Evolutionary conservation across 2,888 invertebrate species (phyloP).

Genomic region (Dysmachus trigonus): DNA sequence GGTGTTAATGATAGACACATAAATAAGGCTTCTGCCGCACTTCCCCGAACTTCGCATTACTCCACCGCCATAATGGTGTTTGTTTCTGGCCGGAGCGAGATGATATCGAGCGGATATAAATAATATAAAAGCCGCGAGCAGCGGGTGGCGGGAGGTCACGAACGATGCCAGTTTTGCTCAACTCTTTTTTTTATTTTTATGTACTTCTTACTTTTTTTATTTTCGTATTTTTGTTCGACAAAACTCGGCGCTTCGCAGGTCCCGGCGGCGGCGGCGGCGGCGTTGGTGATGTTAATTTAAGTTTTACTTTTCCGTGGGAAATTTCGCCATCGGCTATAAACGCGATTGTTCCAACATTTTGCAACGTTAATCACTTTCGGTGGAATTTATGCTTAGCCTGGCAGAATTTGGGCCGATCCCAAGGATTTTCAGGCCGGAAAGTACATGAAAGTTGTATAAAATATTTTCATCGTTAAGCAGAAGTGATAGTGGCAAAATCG

Average conservation of each 20-base stretch:
- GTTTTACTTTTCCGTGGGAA: slow-evolving; percentile 23
- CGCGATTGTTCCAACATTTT: slow-evolving; percentile 10
- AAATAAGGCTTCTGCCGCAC: slow-evolving; percentile 26
- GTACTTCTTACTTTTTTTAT: background rate
- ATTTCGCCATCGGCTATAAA: slow-evolving; percentile 13
- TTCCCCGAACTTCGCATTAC: background rate
- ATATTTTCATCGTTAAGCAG: background rate
- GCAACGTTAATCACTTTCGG: slow-evolving; percentile 14
- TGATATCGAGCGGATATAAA: slow-evolving; percentile 22
- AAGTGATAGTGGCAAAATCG: background rate
- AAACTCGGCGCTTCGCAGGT: background rate
- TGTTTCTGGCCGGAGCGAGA: slow-evolving; percentile 10
- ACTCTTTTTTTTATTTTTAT: background rate
- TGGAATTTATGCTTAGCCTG: slow-evolving; percentile 13
- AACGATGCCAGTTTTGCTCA: background rate
- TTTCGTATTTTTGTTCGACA: background rate
- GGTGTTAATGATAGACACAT: slow-evolving; percentile 41
- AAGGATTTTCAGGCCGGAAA: slow-evolving; percentile 4
- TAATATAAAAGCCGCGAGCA: background rate
- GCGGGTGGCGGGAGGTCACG: slow-evolving; percentile 8
- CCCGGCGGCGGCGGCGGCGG: background rate
- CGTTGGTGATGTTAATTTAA: slow-evolving; percentile 6
- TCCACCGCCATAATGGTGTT: background rate
- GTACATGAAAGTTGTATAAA: background rate
- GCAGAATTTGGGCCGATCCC: background rate